Percentiles rank a stretch among this genome's conserved stretches.
Conservation (phyloP, 2,888 invertebrate genomes). For the Lamellibrachia satsuma region DNA sequence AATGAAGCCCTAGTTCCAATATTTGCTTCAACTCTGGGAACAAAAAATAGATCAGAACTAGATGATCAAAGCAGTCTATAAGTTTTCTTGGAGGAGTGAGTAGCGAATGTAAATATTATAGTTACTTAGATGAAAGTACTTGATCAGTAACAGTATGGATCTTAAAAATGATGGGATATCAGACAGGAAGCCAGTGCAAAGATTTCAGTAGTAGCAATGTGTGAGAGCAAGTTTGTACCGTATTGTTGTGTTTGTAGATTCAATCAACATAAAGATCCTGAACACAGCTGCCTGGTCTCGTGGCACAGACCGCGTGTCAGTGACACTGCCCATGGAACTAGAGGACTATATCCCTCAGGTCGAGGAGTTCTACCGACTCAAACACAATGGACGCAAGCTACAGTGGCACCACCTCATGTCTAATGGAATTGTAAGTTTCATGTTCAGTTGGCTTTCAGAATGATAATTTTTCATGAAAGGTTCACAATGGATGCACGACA, state of each 20-base stretch:
- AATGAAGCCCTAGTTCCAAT: too few species aligned
- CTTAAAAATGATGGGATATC: too few species aligned
- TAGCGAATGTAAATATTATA: too few species aligned
- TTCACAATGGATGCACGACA: background rate
- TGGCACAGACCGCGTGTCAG: constrained; percentile 91
- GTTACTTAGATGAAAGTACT: too few species aligned
- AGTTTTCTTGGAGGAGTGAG: too few species aligned
- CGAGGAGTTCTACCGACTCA: constrained; percentile 97
- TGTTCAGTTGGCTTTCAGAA: background rate
- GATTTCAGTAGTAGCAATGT: too few species aligned
- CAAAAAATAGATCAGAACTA: too few species aligned
- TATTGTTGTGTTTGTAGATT: constrained; percentile 56
- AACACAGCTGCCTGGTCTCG: constrained; percentile 97
- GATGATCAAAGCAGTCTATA: too few species aligned
- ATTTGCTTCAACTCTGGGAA: too few species aligned
- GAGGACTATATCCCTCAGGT: constrained; percentile 99
- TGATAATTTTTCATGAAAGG: background rate
- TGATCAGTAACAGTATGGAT: too few species aligned
- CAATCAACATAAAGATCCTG: constrained; percentile 96
- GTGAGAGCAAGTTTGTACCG: too few species aligned
- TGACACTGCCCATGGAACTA: constrained; percentile 94
- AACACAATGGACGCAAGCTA: constrained; percentile 95
- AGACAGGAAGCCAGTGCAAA: too few species aligned
- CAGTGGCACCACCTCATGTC: constrained; percentile 95
- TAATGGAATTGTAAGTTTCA: constrained; percentile 25